Evolutionary conservation across 2,113 vertebrate genomes (phyloP).

Genomic region (Megaptera novaeangliae): DNA sequence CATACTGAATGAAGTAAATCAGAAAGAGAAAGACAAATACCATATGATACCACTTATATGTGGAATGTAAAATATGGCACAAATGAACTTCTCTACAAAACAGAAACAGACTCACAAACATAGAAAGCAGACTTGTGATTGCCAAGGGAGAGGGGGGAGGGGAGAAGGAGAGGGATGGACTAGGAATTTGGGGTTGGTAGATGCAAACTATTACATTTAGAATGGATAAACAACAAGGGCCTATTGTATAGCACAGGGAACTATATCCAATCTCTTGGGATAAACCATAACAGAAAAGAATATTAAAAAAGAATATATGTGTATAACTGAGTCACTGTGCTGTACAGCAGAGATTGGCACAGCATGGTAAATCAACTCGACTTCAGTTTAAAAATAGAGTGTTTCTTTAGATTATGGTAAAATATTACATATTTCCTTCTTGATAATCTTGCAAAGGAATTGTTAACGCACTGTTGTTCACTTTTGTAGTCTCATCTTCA

Average conservation of each 20-base stretch:
- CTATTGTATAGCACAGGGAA: neutral
- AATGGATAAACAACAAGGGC: neutral
- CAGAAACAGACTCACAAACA: neutral
- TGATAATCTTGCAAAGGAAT: neutral
- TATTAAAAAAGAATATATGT: neutral
- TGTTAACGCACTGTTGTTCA: neutral
- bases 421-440: neutral
- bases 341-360: neutral
- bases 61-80: neutral
- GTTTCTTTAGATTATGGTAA: neutral
- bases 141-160: neutral
- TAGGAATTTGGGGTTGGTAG: neutral
- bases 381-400: neutral
- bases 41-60: neutral
- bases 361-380: neutral
- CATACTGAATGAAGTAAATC: neutral
- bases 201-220: neutral
- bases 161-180: neutral
- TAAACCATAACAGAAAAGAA: neutral
- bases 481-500: neutral
- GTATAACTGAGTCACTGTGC: neutral
- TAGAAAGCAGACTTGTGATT: neutral
- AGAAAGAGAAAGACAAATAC: neutral
- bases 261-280: neutral
- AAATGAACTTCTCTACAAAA: neutral